Conservation (phyloP, 1,140 invertebrate species). For the Meloidogyne hapla region DNA sequence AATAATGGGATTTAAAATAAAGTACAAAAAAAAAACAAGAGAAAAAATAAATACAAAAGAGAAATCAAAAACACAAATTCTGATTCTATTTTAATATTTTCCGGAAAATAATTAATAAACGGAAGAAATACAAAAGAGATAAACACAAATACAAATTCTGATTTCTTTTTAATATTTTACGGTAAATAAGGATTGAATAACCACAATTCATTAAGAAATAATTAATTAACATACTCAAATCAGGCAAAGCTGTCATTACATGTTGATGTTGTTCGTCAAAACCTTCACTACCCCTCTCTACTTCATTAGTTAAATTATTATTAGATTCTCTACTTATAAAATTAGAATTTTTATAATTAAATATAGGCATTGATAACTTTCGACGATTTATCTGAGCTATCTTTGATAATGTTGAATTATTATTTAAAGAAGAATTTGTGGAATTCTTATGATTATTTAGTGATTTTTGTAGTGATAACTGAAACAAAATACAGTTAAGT, state of each 20-base stretch:
- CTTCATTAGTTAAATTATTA: background rate
- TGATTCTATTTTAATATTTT: background rate
- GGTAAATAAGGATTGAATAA: too few relatives aligned
- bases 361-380: background rate
- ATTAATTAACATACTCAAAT: constrained; percentile 48
- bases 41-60: too few relatives aligned
- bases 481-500: background rate
- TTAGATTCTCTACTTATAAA: background rate
- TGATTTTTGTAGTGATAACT: background rate
- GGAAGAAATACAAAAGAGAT: too few relatives aligned
- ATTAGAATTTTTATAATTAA: background rate
- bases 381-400: background rate
- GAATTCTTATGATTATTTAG: background rate
- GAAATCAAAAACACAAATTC: too few relatives aligned
- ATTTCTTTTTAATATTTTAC: too few relatives aligned
- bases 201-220: too few relatives aligned
- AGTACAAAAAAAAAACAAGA: too few relatives aligned
- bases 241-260: constrained; percentile 53
- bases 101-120: too few relatives aligned
- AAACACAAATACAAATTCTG: too few relatives aligned
- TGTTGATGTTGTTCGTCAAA: constrained; percentile 32
- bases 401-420: background rate
- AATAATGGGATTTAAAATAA: constrained; percentile 22
- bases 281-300: background rate
- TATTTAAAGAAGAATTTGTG: background rate